Conservation (phyloP, 2,113 vertebrate species). For the Varanus komodoensis region DNA sequence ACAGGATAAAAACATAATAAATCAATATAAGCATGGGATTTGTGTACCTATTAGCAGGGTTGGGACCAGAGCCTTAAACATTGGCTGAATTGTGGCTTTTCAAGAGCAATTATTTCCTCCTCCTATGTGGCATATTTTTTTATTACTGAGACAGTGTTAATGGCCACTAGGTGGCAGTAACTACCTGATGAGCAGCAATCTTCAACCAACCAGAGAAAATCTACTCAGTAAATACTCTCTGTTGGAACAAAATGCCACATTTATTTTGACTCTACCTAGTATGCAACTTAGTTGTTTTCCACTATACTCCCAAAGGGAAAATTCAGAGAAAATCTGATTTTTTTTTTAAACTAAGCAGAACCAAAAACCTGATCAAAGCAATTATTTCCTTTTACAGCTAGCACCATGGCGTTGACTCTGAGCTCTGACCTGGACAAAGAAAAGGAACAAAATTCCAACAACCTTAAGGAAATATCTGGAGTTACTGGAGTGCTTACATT, state of each 20-base stretch:
- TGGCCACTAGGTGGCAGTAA: conserved; percentile 77
- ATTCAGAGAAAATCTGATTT: not conserved
- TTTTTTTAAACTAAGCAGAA: not conserved
- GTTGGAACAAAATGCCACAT: not conserved
- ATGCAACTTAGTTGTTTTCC: not conserved
- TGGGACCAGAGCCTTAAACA: not conserved
- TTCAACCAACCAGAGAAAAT: not conserved
- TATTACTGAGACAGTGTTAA: not conserved
- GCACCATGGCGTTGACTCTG: not conserved
- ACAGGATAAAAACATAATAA: not conserved
- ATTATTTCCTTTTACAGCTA: not conserved
- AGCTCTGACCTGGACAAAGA: not conserved
- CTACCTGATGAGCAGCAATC: conserved; percentile 47
- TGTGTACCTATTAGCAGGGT: not conserved
- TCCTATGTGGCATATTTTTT: not conserved
- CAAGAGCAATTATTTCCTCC: not conserved
- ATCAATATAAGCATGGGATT: not conserved
- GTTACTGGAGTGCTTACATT: not conserved
- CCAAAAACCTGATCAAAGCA: not conserved
- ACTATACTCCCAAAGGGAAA: not conserved
- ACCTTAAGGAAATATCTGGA: not conserved
- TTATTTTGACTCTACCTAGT: not conserved
- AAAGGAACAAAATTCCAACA: not conserved
- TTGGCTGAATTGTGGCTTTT: not conserved
- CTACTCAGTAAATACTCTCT: not conserved